Evolutionary conservation across 2,888 invertebrate genomes (phyloP), one percentile per base, ranked within the genome.

Genomic region (Nomada flava): DNA sequence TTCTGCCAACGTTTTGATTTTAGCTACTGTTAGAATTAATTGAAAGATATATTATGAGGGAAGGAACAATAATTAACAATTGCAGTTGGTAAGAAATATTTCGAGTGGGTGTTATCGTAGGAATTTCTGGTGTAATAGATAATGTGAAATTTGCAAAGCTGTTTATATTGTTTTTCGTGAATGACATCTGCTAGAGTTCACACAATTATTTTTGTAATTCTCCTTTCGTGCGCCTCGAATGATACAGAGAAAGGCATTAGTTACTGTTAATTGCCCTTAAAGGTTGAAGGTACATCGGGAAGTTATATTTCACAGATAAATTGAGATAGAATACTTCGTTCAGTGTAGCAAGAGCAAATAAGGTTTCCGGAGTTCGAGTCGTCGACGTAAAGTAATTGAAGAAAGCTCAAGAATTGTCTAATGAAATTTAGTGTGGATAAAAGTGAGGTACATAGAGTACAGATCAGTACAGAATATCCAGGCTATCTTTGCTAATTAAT

Each of bases 301-400:
- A 71, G 50, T 62, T 71, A 23, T 52, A 62, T 42, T 36, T 62
- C 36, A 42, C 50, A 36, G 52, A 11, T 62, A 71, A 71, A 60
- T 62, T 62, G 23, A 62, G 36, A 62, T 52, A 52, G 50, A 71
- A 68, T 52, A 62, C 47, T 70, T 70, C 59, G 29, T 70, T 70
- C 57, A 3, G 23, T 44, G 13, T 44, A 23, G 69, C 26, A 29
- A 60, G 47, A 29, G 47, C 70, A 47, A 70, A 70, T 70, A 47
- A 60, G 60, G 47, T 70, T 70, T 47, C 70, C 13, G 44, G 29
- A 59, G 59, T 59, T 70, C 29, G 59, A 29, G 70, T 59, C 20
- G 44, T 10, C 59, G 29, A 59, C 20, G 47, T 59, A 15, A 29
- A 70, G 29, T 70, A 59, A 70, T 70, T 47, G 70, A 47, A 47